Percentiles rank a stretch among this genome's conserved stretches.
Evolutionary conservation across 2,797 vertebrate species (phyloP).

Genomic region (Tympanoctomys barrerae): DNA sequence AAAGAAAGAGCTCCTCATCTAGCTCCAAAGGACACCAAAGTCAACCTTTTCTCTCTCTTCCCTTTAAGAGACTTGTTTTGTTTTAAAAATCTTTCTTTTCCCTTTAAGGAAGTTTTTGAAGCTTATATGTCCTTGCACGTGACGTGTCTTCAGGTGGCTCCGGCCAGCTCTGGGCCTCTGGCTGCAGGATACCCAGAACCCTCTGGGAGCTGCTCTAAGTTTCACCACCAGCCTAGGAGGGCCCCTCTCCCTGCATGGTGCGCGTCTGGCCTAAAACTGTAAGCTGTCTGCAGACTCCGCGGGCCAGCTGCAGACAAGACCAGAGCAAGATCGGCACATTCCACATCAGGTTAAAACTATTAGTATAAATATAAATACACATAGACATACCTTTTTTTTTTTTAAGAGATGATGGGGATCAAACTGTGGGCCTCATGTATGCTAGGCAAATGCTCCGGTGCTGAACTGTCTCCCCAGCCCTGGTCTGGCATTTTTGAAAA

Average conservation of each 20-base stretch:
- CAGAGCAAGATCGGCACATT: fast-evolving
- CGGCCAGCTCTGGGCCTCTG: not conserved
- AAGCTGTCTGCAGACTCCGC: fast-evolving
- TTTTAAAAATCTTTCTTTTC: not conserved
- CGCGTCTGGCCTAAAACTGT: not conserved
- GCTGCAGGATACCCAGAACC: not conserved
- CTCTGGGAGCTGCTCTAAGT: not conserved
- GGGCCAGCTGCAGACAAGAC: not conserved
- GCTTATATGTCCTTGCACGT: not conserved
- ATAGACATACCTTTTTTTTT: not conserved
- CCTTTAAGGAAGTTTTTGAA: not conserved
- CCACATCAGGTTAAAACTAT: not conserved
- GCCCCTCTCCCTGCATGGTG: not conserved
- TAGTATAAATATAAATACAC: not conserved
- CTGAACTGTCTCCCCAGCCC: not conserved
- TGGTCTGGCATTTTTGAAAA: not conserved
- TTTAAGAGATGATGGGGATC: not conserved
- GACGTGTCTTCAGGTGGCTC: not conserved
- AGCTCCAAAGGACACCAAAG: not conserved
- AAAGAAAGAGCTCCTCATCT: not conserved
- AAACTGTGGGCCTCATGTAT: too few species aligned
- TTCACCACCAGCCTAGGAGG: not conserved
- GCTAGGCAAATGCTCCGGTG: not conserved
- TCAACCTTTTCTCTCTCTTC: not conserved
- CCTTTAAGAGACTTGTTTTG: not conserved